phyloP scores from a whole-genome alignment of 2,888 invertebrate species.

The Anthrax anthrax region DNA sequence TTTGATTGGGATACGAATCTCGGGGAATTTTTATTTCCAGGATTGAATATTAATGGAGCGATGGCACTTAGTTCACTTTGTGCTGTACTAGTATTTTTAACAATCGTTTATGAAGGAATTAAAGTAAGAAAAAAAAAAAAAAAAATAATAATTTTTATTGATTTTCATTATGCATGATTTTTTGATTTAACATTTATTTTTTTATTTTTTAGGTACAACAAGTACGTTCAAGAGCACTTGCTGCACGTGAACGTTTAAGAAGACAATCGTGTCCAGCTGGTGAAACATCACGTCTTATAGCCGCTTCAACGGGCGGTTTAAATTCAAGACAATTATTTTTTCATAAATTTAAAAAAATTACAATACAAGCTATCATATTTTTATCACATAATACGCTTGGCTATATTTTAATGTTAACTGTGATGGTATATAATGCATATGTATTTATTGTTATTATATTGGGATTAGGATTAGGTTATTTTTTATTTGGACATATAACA shows the following conservation, averaged over 20 bases:
- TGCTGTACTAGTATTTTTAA: conserved; percentile 41
- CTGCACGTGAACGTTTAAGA: conserved; percentile 16
- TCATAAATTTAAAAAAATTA: conserved; percentile 8
- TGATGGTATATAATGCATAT: conserved; percentile 62
- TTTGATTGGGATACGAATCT: conserved; percentile 53
- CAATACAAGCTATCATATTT: conserved; percentile 16
- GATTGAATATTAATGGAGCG: conserved; percentile 39
- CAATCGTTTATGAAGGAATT: conserved; percentile 47
- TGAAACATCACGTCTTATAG: conserved; percentile 14
- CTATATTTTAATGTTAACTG: conserved; percentile 55
- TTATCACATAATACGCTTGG: conserved; percentile 42
- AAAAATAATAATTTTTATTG: not conserved
- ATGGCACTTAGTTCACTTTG: conserved; percentile 45
- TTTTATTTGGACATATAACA: conserved; percentile 39
- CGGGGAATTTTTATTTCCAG: conserved; percentile 48
- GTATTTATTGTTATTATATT: conserved; percentile 47
- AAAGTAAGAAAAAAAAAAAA: conserved; percentile 27
- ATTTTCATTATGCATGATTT: no score
- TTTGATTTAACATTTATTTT: no score
- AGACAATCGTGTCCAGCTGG: conserved; percentile 14
- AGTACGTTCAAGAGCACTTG: conserved; percentile 15
- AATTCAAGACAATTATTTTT: conserved; percentile 2
- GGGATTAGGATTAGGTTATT: conserved; percentile 47
- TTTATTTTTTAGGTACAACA: conserved; percentile 15
- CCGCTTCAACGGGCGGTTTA: not conserved